A percentile compares a stretch with the other conserved stretches of the same genome.
Evolutionary conservation across 2,888 invertebrate species (phyloP).

Genomic region (Drosophila ustulata): DNA sequence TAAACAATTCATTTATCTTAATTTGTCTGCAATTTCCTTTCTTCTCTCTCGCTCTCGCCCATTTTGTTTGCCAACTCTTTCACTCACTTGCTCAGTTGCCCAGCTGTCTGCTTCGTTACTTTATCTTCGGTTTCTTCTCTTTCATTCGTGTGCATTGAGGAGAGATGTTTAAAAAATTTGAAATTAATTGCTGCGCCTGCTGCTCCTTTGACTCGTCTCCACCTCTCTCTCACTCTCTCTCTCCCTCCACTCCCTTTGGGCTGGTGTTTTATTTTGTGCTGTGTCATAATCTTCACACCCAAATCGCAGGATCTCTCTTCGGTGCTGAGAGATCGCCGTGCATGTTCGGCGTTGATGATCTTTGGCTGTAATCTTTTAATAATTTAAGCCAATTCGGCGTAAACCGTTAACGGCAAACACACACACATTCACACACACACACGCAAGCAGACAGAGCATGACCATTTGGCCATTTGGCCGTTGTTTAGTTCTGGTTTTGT

Average conservation of each 20-base stretch:
- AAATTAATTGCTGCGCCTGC: conserved; percentile 78
- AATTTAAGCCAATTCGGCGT: conserved; percentile 82
- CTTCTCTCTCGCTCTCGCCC: not conserved
- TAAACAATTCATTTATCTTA: conserved; percentile 82
- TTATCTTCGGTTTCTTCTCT: conserved; percentile 21
- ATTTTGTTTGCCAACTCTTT: not conserved
- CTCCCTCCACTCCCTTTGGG: conserved; percentile 7
- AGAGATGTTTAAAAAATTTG: conserved; percentile 67
- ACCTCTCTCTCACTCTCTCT: not conserved
- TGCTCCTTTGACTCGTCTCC: conserved; percentile 33
- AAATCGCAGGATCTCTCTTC: conserved; percentile 62
- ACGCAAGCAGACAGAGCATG: conserved; percentile 31
- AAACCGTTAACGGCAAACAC: conserved; percentile 75
- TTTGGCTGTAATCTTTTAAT: conserved; percentile 80
- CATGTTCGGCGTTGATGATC: conserved; percentile 60
- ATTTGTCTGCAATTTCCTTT: conserved; percentile 76
- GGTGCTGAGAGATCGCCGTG: conserved; percentile 42
- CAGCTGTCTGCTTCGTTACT: conserved; percentile 51
- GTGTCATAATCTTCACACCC: conserved; percentile 81
- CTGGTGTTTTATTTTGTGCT: conserved; percentile 67
- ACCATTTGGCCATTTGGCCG: conserved; percentile 44
- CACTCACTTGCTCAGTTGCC: conserved; percentile 12
- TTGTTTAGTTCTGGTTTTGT: conserved; percentile 21
- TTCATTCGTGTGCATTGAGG: conserved; percentile 47
- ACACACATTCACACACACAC: conserved; percentile 35